Conservation (phyloP, 1,140 invertebrate species). For the Wasmannia auropunctata region DNA sequence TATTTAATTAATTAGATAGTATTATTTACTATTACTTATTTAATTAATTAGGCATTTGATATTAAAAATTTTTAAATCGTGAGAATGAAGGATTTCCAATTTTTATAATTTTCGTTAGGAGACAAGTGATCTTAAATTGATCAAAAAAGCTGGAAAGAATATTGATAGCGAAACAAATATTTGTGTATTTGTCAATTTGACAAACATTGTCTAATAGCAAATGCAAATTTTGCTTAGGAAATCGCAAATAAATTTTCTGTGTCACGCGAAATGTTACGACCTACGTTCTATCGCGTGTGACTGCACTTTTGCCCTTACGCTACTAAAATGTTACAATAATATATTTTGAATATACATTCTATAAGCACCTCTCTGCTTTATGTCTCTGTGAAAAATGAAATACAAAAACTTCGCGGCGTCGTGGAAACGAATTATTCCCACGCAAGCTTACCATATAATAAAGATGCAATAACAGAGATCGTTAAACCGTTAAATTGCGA, state of each 20-base stretch:
- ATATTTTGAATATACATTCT: not conserved
- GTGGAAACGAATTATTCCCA: not conserved
- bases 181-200: conserved; percentile 18
- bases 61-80: not conserved
- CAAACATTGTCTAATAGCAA: not conserved
- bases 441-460: not conserved
- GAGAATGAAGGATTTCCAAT: not conserved
- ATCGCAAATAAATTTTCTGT: not conserved
- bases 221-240: conserved; percentile 8
- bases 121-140: not conserved
- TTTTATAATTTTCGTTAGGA: not conserved
- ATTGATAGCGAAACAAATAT: not conserved
- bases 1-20: too few species aligned
- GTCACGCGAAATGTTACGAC: not conserved
- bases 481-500: not conserved
- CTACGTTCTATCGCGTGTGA: not conserved
- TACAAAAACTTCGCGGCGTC: not conserved
- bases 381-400: not conserved
- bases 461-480: not conserved
- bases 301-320: not conserved
- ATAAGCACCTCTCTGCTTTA: not conserved
- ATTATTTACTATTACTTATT: too few species aligned
- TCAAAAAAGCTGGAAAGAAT: not conserved
- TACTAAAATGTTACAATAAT: conserved; percentile 34
- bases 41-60: not conserved